Evolutionary conservation across 2,113 vertebrate genomes (phyloP).

Genomic region (Rhadina sibilatrix): DNA sequence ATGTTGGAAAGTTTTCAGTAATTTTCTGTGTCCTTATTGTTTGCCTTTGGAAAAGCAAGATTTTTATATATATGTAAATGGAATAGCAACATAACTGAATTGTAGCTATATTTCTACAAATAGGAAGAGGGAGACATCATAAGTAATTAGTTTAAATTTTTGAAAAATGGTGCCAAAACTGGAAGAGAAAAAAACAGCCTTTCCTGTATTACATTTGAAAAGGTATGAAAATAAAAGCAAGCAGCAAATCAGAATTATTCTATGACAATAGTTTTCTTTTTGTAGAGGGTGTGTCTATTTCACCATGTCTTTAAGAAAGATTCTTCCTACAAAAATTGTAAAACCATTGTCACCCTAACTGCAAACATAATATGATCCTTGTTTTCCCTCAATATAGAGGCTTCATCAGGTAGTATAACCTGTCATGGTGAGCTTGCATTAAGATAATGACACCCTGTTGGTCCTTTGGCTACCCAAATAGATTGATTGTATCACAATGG

Average conservation of each 20-base stretch:
- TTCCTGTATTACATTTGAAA: background rate
- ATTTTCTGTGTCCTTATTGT: background rate
- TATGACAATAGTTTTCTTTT: fast-evolving
- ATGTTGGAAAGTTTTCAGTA: background rate
- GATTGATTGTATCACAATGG: background rate
- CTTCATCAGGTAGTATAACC: background rate
- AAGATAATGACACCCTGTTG: background rate
- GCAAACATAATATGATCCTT: background rate
- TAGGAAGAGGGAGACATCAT: background rate
- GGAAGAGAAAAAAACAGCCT: background rate
- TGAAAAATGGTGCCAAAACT: background rate
- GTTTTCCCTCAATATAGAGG: background rate
- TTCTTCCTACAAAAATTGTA: background rate
- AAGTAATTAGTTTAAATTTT: background rate
- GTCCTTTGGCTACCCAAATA: background rate
- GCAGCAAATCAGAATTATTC: background rate
- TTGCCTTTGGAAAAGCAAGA: background rate
- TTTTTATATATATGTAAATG: background rate
- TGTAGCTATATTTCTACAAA: background rate
- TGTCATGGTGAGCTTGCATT: background rate
- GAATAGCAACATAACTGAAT: background rate
- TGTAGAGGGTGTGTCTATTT: background rate
- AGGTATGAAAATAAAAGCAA: background rate
- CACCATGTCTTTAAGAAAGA: background rate
- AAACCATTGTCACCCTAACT: background rate